A percentile compares a stretch with the other conserved stretches of the same genome.
phyloP scores from a whole-genome alignment of 2,797 vertebrate species.

The Cynodonichthys magdalenae region DNA sequence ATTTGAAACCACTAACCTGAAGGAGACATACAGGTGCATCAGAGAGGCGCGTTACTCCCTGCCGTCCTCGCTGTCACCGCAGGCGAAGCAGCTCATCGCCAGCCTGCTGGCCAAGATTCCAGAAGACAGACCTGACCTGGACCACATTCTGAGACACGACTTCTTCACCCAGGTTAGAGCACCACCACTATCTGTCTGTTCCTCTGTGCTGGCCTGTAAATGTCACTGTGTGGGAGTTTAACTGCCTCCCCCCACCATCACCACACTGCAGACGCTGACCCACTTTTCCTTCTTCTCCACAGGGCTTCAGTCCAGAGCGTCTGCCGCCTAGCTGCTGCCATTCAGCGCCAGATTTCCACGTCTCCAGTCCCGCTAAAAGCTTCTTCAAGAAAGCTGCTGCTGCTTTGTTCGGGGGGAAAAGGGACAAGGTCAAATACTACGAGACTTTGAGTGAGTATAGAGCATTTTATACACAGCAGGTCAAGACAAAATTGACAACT shows the following conservation, averaged over 20 bases:
- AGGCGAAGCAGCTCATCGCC: conserved; percentile 92
- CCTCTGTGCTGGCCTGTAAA: conserved; percentile 9
- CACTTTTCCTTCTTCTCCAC: conserved; percentile 48
- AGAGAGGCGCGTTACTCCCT: conserved; percentile 93
- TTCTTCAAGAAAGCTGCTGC: conserved; percentile 98
- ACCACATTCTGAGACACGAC: conserved; percentile 94
- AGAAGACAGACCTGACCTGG: conserved; percentile 90
- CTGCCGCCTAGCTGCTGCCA: conserved; percentile 94
- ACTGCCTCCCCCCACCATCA: conserved; percentile 14
- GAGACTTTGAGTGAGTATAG: conserved; percentile 91
- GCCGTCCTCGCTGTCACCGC: conserved; percentile 89
- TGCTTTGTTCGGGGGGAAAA: conserved; percentile 95
- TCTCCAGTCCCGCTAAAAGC: conserved; percentile 97
- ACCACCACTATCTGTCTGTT: background rate
- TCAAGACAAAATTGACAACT: background rate
- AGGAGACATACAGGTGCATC: conserved; percentile 97
- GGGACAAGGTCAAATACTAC: conserved; percentile 96
- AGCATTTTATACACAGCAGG: background rate
- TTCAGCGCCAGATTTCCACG: conserved; percentile 93
- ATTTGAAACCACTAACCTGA: conserved; percentile 97
- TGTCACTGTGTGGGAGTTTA: conserved; percentile 36
- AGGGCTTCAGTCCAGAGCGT: conserved; percentile 97
- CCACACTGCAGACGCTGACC: conserved; percentile 49
- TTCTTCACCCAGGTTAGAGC: conserved; percentile 91
- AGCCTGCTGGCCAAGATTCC: conserved; percentile 93